phyloP scores from a whole-genome alignment of 2,888 invertebrate genomes.

The Andricus quercusramuli region DNA sequence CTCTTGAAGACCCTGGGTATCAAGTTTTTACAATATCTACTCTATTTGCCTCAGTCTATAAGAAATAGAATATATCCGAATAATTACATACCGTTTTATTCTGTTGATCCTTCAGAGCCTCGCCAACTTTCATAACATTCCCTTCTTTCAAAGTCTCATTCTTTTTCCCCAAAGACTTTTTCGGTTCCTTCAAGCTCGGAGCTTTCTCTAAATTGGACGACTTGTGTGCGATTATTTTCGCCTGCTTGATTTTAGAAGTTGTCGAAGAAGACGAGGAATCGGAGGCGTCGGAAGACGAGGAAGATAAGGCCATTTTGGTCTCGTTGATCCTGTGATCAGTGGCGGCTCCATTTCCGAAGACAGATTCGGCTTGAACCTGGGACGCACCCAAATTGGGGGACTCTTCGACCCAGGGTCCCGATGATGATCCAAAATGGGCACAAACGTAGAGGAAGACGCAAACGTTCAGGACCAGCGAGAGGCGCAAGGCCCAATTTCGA shows the following conservation, averaged over 20 bases:
- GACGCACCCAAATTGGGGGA: conserved; percentile 71
- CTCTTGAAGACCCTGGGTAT: too few relatives aligned
- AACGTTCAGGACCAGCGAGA: conserved; percentile 87
- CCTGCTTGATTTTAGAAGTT: conserved; percentile 46
- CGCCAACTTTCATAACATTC: background rate
- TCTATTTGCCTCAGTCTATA: too few relatives aligned
- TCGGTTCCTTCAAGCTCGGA: background rate
- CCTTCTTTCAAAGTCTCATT: background rate
- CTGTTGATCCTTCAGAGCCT: background rate
- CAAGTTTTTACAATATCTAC: background rate
- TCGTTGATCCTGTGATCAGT: conserved; percentile 57
- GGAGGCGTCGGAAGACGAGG: conserved; percentile 77
- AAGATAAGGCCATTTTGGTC: conserved; percentile 50
- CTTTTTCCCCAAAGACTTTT: background rate
- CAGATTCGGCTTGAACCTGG: conserved; percentile 77
- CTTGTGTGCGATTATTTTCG: conserved; percentile 10
- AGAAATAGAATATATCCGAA: background rate
- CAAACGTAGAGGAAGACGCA: conserved; percentile 87
- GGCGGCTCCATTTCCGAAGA: conserved; percentile 72
- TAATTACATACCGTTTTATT: conserved; percentile 33
- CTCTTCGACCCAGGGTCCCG: conserved; percentile 78
- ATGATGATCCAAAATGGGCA: conserved; percentile 81
- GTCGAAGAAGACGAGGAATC: conserved; percentile 68
- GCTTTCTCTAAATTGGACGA: background rate
- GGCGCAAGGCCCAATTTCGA: conserved; percentile 86